Conservation (phyloP, 2,797 vertebrate species). For the Amniataba percoides region DNA sequence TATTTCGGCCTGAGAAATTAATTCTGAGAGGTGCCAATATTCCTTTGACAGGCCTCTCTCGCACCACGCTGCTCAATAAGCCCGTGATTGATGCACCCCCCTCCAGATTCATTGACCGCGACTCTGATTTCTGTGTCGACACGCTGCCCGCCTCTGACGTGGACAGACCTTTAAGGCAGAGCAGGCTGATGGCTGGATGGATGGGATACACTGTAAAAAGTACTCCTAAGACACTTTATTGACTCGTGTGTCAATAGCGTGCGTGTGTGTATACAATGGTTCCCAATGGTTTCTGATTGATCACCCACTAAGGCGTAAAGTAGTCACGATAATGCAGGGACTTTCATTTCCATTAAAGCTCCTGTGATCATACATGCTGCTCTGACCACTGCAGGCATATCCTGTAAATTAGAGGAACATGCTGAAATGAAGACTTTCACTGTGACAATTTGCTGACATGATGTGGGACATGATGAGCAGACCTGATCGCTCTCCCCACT, state of each 20-base stretch:
- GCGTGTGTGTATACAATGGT: conserved; percentile 31
- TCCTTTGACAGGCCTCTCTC: conserved; percentile 59
- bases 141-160: conserved; percentile 20
- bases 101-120: conserved; percentile 62
- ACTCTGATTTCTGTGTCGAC: conserved; percentile 50
- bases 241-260: conserved; percentile 39
- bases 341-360: background rate
- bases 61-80: conserved; percentile 60
- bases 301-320: conserved; percentile 8
- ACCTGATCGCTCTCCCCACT: conserved; percentile 15
- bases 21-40: conserved; percentile 55
- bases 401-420: conserved; percentile 21
- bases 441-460: conserved; percentile 57
- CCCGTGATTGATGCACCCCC: conserved; percentile 70
- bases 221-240: conserved; percentile 58
- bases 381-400: background rate
- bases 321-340: background rate
- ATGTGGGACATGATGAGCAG: conserved; percentile 52
- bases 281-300: conserved; percentile 53
- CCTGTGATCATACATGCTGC: background rate
- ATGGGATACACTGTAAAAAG: conserved; percentile 52
- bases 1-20: conserved; percentile 42
- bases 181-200: conserved; percentile 45
- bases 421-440: conserved; percentile 41
- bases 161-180: conserved; percentile 46